phyloP scores from a whole-genome alignment of 1,140 invertebrate genomes.

The Gonatopus flavifemur region DNA sequence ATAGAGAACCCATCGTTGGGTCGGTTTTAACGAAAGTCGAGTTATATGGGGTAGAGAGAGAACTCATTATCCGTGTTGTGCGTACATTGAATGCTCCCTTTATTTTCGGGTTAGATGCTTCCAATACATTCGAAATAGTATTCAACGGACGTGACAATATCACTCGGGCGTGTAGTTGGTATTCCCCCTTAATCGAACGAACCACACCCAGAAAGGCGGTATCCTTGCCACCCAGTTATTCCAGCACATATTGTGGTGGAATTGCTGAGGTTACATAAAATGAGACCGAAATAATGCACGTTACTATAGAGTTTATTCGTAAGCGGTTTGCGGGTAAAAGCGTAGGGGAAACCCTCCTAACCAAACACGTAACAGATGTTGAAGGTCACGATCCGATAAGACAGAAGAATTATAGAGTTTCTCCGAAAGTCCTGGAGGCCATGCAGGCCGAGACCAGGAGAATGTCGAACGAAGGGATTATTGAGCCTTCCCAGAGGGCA shows the following conservation, averaged over 20 bases:
- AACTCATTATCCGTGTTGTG: too few relatives aligned
- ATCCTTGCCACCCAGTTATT: background rate
- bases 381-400: background rate
- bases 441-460: background rate
- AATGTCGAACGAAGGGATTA: background rate
- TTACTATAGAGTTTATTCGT: background rate
- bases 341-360: too few relatives aligned
- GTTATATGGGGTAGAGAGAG: too few relatives aligned
- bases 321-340: too few relatives aligned
- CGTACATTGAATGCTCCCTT: too few relatives aligned
- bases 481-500: background rate
- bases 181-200: background rate
- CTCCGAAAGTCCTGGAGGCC: background rate
- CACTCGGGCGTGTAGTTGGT: background rate
- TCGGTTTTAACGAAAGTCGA: too few relatives aligned
- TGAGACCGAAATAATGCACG: background rate
- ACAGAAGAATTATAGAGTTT: background rate
- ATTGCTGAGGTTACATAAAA: background rate
- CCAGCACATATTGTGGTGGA: background rate
- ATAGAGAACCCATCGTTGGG: too few relatives aligned
- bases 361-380: background rate
- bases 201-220: background rate
- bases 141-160: background rate
- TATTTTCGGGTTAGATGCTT: background rate
- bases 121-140: background rate